Conservation (phyloP, 2,113 vertebrate species). For the Notarius quadriscutis region DNA sequence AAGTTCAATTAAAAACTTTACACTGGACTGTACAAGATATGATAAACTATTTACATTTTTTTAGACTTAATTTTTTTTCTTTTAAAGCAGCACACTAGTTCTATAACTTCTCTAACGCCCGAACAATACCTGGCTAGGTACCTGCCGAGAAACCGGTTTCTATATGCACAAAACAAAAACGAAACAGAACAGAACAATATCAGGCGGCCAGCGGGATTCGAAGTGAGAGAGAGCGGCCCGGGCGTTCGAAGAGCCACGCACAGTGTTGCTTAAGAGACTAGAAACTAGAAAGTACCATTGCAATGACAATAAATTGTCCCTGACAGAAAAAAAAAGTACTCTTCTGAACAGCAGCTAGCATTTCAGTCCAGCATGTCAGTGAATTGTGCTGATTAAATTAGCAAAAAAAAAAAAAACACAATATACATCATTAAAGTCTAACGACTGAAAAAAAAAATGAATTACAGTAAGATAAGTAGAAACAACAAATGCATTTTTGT, state of each 20-base stretch:
- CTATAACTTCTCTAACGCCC: constrained; percentile 84
- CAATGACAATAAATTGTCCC: constrained; percentile 75
- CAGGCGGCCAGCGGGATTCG: constrained; percentile 81
- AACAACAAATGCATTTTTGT: constrained; percentile 86
- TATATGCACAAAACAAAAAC: constrained; percentile 68
- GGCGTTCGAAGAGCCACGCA: constrained; percentile 78
- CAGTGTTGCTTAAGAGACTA: constrained; percentile 87
- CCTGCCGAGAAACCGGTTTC: constrained; percentile 85
- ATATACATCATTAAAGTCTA: constrained; percentile 96
- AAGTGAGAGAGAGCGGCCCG: constrained; percentile 72
- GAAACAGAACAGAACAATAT: constrained; percentile 51
- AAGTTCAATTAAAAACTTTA: constrained; percentile 99
- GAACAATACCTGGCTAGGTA: constrained; percentile 91
- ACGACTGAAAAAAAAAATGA: constrained; percentile 77
- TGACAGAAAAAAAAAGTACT: constrained; percentile 74
- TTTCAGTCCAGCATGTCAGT: constrained; percentile 99
- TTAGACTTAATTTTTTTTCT: constrained; percentile 88
- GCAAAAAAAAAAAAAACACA: constrained; percentile 95
- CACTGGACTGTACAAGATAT: constrained; percentile 99
- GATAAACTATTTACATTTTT: constrained; percentile 99
- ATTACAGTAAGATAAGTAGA: constrained; percentile 96
- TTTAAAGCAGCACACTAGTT: constrained; percentile 97
- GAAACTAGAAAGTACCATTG: constrained; percentile 79
- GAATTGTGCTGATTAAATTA: constrained; percentile 99
- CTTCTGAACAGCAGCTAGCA: constrained; percentile 90